phyloP scores from a whole-genome alignment of 2,797 vertebrate species.

The Acrossocheilus wenchowensis region DNA sequence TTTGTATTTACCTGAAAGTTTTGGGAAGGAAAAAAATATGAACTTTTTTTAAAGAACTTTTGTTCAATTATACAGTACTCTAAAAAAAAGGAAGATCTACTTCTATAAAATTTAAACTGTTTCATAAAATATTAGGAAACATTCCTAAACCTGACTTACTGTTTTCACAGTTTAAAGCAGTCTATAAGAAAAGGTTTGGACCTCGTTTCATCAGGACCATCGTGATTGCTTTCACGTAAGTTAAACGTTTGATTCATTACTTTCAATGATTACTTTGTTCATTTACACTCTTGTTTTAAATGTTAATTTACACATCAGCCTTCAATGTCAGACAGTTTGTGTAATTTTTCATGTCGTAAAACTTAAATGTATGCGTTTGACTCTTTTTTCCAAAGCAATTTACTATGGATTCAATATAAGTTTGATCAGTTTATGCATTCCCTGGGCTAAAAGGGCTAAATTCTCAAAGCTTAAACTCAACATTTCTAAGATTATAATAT shows the following conservation, averaged over 20 bases:
- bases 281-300: neutral
- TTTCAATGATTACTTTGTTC: neutral
- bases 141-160: neutral
- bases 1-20: neutral
- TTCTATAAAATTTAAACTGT: neutral
- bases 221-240: slow-evolving; percentile 45
- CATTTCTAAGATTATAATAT: too few species aligned
- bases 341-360: neutral
- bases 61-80: neutral
- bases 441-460: too few species aligned
- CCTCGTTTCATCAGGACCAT: slow-evolving; percentile 14
- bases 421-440: too few species aligned
- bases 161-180: slow-evolving; percentile 42
- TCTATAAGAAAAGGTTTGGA: slow-evolving; percentile 45
- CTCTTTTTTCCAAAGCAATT: neutral
- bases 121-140: neutral
- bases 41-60: neutral
- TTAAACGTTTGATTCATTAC: neutral
- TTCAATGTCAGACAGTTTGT: neutral
- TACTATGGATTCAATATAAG: neutral
- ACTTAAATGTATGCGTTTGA: too few species aligned
- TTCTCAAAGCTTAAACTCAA: too few species aligned
- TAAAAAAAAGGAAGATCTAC: neutral
- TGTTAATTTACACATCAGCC: neutral
- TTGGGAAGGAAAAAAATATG: too few species aligned